A percentile compares a stretch with the other conserved stretches of the same genome.
Evolutionary conservation across 2,888 invertebrate species (phyloP).

Genomic region (Drepanosiphum platanoidis): DNA sequence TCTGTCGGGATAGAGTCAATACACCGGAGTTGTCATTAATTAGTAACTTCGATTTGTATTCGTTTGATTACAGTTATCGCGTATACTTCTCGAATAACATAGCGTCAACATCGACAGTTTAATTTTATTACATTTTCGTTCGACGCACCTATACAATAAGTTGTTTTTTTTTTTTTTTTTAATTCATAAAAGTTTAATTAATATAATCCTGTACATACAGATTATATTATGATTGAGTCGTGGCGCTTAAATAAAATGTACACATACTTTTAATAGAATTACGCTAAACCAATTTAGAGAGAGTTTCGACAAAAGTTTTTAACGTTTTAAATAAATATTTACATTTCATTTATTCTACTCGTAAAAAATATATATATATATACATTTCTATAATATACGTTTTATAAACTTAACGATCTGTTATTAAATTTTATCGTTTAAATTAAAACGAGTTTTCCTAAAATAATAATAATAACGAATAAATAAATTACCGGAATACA

Average conservation of each 20-base stretch:
- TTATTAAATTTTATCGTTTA: conserved; percentile 1
- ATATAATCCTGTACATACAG: background rate
- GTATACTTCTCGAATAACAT: background rate
- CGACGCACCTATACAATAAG: background rate
- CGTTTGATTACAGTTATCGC: background rate
- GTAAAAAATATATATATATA: background rate
- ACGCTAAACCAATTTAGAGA: background rate
- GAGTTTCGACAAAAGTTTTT: background rate
- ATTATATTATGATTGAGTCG: background rate
- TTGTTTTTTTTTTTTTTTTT: background rate
- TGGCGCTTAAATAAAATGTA: background rate
- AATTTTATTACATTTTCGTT: background rate
- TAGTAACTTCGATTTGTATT: background rate
- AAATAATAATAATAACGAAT: too few relatives aligned
- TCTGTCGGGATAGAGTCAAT: too few relatives aligned
- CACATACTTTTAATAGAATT: conserved; percentile 1
- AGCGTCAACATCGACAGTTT: background rate
- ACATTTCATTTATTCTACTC: conserved; percentile 3
- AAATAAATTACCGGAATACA: background rate
- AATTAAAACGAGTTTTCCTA: conserved; percentile 25
- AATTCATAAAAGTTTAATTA: background rate
- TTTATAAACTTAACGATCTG: background rate
- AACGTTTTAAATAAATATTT: conserved; percentile 36
- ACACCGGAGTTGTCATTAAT: background rate
- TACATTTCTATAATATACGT: background rate